These are phyloP conservation scores for Nasua narica DNA, from an alignment of 2,797 vertebrate genomes.

Conservation along the genomic window DNA sequence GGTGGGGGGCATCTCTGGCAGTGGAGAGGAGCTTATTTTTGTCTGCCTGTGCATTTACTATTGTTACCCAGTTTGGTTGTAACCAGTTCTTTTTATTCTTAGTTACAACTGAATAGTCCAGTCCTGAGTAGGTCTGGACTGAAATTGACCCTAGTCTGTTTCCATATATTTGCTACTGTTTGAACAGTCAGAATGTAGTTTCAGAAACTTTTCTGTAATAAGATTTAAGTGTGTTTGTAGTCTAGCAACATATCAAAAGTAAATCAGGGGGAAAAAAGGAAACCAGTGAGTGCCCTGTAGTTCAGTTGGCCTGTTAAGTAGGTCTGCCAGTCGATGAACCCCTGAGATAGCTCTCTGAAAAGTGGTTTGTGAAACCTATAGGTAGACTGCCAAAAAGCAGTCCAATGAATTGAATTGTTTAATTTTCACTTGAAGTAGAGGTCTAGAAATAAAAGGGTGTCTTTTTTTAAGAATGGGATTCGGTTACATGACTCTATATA, in stretches of 20 bases:
- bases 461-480: constrained; percentile 48
- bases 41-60: neutral
- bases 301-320: constrained; percentile 55
- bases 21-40: neutral
- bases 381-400: constrained; percentile 65
- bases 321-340: constrained; percentile 73
- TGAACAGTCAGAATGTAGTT: neutral
- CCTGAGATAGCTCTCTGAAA: constrained; percentile 49
- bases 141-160: neutral
- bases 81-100: neutral
- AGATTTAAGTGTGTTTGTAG: neutral
- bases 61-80: neutral
- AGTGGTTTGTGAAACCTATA: constrained; percentile 72
- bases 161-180: neutral
- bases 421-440: constrained; percentile 71
- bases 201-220: constrained; percentile 3
- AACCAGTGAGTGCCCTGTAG: neutral
- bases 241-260: neutral
- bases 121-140: neutral
- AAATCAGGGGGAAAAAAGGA: constrained; percentile 15
- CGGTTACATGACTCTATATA: constrained; percentile 29
- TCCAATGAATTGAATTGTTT: constrained; percentile 60
- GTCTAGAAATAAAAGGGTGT: constrained; percentile 63
- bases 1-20: neutral
- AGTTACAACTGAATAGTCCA: neutral